Evolutionary conservation across 2,888 invertebrate genomes (phyloP), one percentile per base, ranked within the genome.

Genomic region (Trimorus sp.): DNA sequence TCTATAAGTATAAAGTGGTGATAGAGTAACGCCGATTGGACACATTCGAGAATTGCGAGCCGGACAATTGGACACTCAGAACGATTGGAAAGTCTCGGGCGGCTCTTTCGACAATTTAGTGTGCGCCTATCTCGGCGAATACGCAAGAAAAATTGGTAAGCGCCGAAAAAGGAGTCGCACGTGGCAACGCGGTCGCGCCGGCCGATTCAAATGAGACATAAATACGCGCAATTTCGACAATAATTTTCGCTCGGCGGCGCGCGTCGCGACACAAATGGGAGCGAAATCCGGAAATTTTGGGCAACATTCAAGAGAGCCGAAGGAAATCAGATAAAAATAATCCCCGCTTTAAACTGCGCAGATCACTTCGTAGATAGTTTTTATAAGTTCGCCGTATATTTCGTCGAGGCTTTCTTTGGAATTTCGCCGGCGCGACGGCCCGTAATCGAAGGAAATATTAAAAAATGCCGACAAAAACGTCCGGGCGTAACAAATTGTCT

Each of bases 61-160:
- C 16, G 75, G 70, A 82, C 78, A 78, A 78, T 78, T 71, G 71
- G 78, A 78, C 63, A 71, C 69, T 71, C 60, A 63, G 60, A 60
- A 65, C 71, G 78, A 78, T 78, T 78, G 71, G 78, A 66, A 78
- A 71, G 51, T 78, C 65, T 58, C 70, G 49, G 63, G 65, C 51
- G 51, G 63, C 63, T 77, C 59, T 77, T 77, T 70, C 62, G 53
- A 60, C 65, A 73, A 78, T 78, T 78, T 73, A 78, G 71, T 71
- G 78, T 65, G 59, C 66, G 65, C 60, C 65, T 71, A 66, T 60
- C 59, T 66, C 16, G 51, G 15, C 42, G 65, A 71, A 78, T 70
- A 65, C 69, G 45, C 49, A 51, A 71, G 51, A 78, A 78, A 71
- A 78, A 77, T 78, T 73, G 59, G 51, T 54, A 56, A 48, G 36